Conservation (phyloP, 2,888 invertebrate genomes). For the Bombylius major region DNA sequence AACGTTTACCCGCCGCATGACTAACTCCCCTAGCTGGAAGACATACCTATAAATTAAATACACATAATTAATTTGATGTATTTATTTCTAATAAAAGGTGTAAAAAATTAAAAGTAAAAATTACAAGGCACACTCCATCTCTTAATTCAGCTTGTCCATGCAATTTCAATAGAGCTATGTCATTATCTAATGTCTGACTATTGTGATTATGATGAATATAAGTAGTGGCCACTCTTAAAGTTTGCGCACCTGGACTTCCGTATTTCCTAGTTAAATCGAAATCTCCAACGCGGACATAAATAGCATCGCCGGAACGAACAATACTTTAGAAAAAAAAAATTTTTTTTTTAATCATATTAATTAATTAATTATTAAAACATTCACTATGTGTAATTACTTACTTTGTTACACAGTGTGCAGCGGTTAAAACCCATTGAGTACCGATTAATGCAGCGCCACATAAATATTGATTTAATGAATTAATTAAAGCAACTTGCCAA, state of each 20-base stretch:
- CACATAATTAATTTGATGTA: neutral
- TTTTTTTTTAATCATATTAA: neutral
- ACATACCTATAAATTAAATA: constrained; percentile 59
- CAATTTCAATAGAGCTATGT: constrained; percentile 80
- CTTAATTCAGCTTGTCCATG: constrained; percentile 79
- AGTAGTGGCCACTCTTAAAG: constrained; percentile 78
- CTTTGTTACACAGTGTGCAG: constrained; percentile 91
- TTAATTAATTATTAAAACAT: neutral
- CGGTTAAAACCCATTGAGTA: constrained; percentile 87
- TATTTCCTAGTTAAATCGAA: constrained; percentile 83
- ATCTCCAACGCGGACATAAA: constrained; percentile 86
- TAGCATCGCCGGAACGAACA: constrained; percentile 85
- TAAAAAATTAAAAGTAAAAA: neutral
- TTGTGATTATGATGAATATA: constrained; percentile 95
- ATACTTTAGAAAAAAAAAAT: constrained; percentile 44
- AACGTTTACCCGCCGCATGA: constrained; percentile 79
- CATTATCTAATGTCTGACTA: constrained; percentile 86
- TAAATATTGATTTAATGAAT: constrained; percentile 83
- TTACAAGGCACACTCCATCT: constrained; percentile 52
- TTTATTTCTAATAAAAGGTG: neutral
- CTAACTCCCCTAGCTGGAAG: constrained; percentile 78
- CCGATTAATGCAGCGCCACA: constrained; percentile 89
- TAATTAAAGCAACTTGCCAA: constrained; percentile 89
- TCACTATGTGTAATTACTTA: constrained; percentile 38
- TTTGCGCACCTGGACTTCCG: constrained; percentile 85